Percentiles rank a stretch among this genome's conserved stretches.
Evolutionary conservation across 2,797 vertebrate species (phyloP).

Genomic region (Euthynnus affinis): DNA sequence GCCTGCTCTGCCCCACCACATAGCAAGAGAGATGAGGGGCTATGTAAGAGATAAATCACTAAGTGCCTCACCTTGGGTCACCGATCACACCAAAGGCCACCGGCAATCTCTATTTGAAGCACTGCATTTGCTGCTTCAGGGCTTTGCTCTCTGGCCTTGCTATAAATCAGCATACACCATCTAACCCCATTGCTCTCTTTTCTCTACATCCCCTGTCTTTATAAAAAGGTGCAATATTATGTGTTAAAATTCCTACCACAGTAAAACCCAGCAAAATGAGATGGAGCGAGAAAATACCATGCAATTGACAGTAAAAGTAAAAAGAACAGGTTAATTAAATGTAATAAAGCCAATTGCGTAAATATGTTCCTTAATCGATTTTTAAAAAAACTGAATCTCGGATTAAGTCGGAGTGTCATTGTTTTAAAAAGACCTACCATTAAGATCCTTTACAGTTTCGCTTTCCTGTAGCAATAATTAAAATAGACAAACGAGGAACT

Average conservation of each 20-base stretch:
- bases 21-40: slow-evolving; percentile 84
- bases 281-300: not conserved
- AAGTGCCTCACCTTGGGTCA: slow-evolving; percentile 90
- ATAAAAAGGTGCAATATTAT: slow-evolving; percentile 57
- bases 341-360: slow-evolving; percentile 10
- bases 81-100: slow-evolving; percentile 88
- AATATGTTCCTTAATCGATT: slow-evolving; percentile 5
- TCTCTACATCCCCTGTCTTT: slow-evolving; percentile 42
- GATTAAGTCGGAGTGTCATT: not conserved
- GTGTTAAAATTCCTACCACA: slow-evolving; percentile 29
- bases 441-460: slow-evolving; percentile 1
- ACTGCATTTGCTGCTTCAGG: slow-evolving; percentile 88
- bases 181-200: slow-evolving; percentile 65
- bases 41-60: slow-evolving; percentile 89
- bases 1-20: slow-evolving; percentile 64
- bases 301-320: not conserved
- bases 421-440: not conserved
- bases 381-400: not conserved
- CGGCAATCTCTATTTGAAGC: slow-evolving; percentile 90
- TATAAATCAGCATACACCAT: slow-evolving; percentile 89
- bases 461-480: slow-evolving; percentile 11
- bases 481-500: slow-evolving; percentile 5
- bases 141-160: slow-evolving; percentile 87
- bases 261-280: slow-evolving; percentile 23
- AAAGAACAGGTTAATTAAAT: not conserved